Base-by-base conservation (phyloP, 2,888 invertebrate genomes). In the Tipula confusa region DNA sequence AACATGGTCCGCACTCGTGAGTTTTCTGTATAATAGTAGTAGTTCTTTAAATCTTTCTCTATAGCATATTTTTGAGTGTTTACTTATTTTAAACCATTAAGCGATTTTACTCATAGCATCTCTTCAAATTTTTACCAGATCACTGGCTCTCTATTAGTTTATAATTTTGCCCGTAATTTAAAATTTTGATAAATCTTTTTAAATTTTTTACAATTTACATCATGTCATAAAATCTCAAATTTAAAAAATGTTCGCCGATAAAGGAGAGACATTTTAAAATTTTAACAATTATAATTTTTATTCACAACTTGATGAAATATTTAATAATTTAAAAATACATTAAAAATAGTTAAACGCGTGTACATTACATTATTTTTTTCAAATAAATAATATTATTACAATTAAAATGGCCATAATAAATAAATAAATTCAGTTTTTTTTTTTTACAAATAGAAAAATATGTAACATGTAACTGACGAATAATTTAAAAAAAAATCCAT, bases 201-300 rank as follows among this genome's bases (percentile, higher is more conserved):
- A n/a, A 31, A 31, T 36, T 36, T n/a, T n/a, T 36, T 36, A 36
- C 9, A 11, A 11, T 31, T 1, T 31, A n/a, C n/a, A n/a, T n/a
- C n/a, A n/a, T n/a, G n/a, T n/a, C n/a, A n/a, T n/a, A n/a, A n/a
- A n/a, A n/a, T n/a, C n/a, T n/a, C n/a, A n/a, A n/a, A n/a, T n/a
- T n/a, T n/a, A n/a, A 33, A 33, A 33, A 33, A 0, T 7, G 33
- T 33, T 9, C 24, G 64, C 48, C 64, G 24, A 64, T 15, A 24
- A 64, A 64, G 24, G 64, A 64, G 9, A 64, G 64, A 24, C 64
- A 64, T 1, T 31, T 38, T 24, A 64, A 64, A 9, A 13, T 64
- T 64, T 64, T n/a, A 64, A 64, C 64, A 64, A 64, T 64, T 64
- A 64, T 64, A 64, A 64, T 64, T 64, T 64, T 64, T 64, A 64